These are phyloP conservation scores for Perdix hodgsoniae DNA, from an alignment of 2,797 vertebrate genomes.

Conservation along the genomic window DNA sequence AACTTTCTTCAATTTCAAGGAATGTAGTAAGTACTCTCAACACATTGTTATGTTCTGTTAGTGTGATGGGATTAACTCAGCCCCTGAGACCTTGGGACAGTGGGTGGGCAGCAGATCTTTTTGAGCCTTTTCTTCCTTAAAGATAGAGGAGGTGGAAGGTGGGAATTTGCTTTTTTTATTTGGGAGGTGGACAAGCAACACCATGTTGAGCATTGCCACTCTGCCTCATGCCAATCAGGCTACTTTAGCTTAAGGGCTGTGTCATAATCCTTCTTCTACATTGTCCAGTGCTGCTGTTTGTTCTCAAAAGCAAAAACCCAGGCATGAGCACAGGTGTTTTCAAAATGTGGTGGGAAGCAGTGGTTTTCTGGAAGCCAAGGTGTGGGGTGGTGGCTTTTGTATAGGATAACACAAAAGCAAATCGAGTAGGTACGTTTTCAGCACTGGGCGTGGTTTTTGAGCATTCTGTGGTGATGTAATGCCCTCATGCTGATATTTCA, in stretches of 20 bases:
- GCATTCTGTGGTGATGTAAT: background rate
- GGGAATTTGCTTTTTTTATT: background rate
- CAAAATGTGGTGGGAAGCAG: background rate
- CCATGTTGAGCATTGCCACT: background rate
- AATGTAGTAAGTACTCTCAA: conserved; percentile 69
- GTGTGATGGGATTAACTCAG: conserved; percentile 55
- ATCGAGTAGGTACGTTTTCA: background rate
- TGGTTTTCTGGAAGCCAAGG: background rate
- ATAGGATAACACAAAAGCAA: background rate
- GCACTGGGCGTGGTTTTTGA: background rate
- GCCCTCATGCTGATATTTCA: background rate
- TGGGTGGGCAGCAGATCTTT: background rate
- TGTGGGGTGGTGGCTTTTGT: background rate
- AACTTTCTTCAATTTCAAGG: conserved; percentile 74
- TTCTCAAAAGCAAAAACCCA: background rate
- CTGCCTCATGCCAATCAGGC: background rate
- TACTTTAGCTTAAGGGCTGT: background rate
- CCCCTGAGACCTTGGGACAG: conserved; percentile 5
- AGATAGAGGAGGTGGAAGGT: background rate
- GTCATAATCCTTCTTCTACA: background rate
- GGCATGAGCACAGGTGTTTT: background rate
- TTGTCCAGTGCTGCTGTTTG: background rate
- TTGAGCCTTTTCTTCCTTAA: background rate
- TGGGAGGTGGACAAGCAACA: accelerated
- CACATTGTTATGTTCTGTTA: conserved; percentile 45